phyloP scores from a whole-genome alignment of 1,140 invertebrate species.

The Heliconius eleuchia region DNA sequence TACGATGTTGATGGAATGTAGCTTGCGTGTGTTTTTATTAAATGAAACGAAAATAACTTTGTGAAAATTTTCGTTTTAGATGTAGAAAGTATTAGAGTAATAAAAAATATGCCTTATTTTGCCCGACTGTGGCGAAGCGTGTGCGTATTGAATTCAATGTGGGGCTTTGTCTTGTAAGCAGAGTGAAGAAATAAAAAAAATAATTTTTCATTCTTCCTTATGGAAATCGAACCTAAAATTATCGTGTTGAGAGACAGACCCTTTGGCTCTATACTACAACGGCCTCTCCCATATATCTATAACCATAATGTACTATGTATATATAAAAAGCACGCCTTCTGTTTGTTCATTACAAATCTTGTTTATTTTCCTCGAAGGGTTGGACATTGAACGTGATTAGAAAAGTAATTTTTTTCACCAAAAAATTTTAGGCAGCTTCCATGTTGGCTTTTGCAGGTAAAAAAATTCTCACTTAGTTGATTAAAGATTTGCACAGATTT shows the following conservation, averaged over 20 bases:
- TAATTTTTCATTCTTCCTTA: too few relatives aligned
- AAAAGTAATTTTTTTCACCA: conserved; percentile 18
- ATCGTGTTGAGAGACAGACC: too few relatives aligned
- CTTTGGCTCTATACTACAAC: too few relatives aligned
- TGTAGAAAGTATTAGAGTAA: not conserved
- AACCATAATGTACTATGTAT: not conserved
- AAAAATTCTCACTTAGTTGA: conserved; percentile 28
- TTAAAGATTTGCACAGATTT: conserved; percentile 21
- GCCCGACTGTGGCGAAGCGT: too few relatives aligned
- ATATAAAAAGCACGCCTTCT: not conserved
- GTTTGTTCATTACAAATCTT: conserved; percentile 18
- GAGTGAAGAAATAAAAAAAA: too few relatives aligned
- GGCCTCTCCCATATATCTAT: not conserved
- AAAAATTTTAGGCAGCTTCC: conserved; percentile 1
- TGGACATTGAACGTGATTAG: conserved; percentile 27
- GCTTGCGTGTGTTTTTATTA: not conserved
- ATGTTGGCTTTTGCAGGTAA: not conserved
- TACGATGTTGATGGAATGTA: not conserved
- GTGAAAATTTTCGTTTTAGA: not conserved
- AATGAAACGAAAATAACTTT: not conserved
- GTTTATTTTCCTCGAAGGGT: conserved; percentile 30
- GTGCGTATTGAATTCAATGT: too few relatives aligned
- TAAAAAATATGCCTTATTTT: not conserved
- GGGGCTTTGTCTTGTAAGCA: too few relatives aligned
- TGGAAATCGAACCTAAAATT: too few relatives aligned